phyloP scores from a whole-genome alignment of 53 echinoderm and acorn worm species.

The Holothuria scabra region DNA sequence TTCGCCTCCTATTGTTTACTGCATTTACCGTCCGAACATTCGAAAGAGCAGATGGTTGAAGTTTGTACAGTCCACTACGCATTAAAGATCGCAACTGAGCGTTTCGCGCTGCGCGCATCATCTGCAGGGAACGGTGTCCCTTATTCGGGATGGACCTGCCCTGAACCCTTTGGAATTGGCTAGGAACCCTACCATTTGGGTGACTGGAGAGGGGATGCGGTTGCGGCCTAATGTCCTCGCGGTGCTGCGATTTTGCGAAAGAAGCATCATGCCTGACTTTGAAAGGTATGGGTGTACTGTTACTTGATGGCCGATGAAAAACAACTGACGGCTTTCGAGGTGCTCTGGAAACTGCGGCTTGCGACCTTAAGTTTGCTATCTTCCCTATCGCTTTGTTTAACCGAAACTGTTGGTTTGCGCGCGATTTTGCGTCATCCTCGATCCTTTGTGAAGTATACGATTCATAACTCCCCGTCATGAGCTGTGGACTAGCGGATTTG shows the following conservation, averaged over 20 bases:
- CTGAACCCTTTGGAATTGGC: background rate
- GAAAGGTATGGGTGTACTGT: slow-evolving; percentile 31
- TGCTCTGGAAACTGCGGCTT: slow-evolving; percentile 29
- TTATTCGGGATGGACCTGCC: background rate
- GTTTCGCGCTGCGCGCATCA: slow-evolving; percentile 29
- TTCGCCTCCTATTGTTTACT: background rate
- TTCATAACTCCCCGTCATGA: slow-evolving; percentile 5
- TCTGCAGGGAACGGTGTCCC: slow-evolving; percentile 1
- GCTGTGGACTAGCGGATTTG: slow-evolving; percentile 36
- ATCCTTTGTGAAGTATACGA: background rate
- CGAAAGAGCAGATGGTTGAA: slow-evolving; percentile 12
- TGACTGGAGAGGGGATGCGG: background rate
- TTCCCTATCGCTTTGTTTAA: slow-evolving; percentile 41
- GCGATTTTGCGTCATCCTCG: slow-evolving; percentile 8
- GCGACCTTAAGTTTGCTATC: slow-evolving; percentile 33
- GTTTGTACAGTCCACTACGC: slow-evolving; percentile 22
- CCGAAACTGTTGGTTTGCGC: slow-evolving; percentile 36
- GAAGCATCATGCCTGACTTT: slow-evolving; percentile 17
- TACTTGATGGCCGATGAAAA: slow-evolving; percentile 33
- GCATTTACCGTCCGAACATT: background rate
- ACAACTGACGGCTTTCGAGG: slow-evolving; percentile 39
- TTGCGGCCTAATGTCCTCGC: background rate
- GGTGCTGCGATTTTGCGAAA: background rate
- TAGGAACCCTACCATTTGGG: background rate
- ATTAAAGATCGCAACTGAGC: background rate